Evolutionary conservation across 2,888 invertebrate genomes (phyloP), one percentile per base, ranked within the genome.

Genomic region (Pandemis heparana): DNA sequence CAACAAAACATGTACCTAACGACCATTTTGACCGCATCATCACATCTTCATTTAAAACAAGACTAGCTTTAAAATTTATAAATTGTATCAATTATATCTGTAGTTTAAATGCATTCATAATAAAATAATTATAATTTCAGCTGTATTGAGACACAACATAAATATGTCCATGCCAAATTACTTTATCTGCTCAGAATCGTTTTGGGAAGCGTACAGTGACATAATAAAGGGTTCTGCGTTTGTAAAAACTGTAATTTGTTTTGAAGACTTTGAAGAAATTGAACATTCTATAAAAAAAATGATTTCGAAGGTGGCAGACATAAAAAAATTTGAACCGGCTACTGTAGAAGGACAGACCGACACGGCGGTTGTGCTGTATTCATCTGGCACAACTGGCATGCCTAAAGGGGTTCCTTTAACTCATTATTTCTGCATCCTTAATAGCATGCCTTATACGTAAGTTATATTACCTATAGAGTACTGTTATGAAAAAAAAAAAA

Each of bases 311-410:
- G 74, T 81, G 71, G 77, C 83, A 74, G 83, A 89, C 81, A 75
- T 85, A 73, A 72, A 85, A 74, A 82, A 81, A 65, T 91, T 89
- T 79, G 87, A 93, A 66, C 95, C 95, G 46, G 79, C 84, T 67
- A 79, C 87, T 18, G 90, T 96, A 14, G 95, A 84, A 70, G 91
- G 90, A 70, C 86, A 88, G 68, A 82, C 76, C 41, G 90, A 91
- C 77, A 81, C 82, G 1, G 89, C 88, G 0, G 80, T 86, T 32
- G 89, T 96, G 81, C 92, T 96, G 75, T 96, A 95, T 86, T 97
- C 96, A 46, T 96, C 96, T 71, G 97, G 97, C 61, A 97, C 97
- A 0, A 95, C 95, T n/a, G 97, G 97, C 0, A 86, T 96, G 80
- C 96, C 96, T 0, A 96, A 96, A 87, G 96, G 96, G 46, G 96